Conservation (phyloP, 1,140 invertebrate species). For the Pseudoatta argentina region DNA sequence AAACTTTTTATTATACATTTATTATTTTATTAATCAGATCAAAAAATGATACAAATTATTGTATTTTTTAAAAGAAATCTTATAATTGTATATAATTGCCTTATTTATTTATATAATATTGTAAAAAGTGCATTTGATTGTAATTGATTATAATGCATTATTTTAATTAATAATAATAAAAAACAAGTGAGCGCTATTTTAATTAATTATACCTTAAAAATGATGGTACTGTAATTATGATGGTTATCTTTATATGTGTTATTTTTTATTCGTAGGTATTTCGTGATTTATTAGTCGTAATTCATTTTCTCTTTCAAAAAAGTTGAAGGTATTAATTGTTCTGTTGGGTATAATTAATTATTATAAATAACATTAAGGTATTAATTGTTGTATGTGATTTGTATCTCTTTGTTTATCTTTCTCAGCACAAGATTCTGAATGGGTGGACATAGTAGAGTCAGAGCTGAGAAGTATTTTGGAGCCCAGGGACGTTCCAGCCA, state of each 20-base stretch:
- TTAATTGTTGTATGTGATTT: not conserved
- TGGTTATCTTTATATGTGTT: not conserved
- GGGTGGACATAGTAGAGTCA: conserved; percentile 94
- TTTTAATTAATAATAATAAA: not conserved
- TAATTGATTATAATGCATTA: not conserved
- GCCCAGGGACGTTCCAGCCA: conserved; percentile 87
- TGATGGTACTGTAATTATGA: not conserved
- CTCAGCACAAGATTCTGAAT: conserved; percentile 91
- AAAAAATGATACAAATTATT: not conserved
- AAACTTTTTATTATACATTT: not conserved
- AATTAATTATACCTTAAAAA: too few species aligned
- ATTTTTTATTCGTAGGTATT: not conserved
- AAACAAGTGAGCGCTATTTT: too few species aligned
- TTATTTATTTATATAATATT: not conserved
- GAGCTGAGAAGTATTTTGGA: conserved; percentile 92
- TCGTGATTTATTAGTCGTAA: not conserved
- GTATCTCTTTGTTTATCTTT: conserved; percentile 3
- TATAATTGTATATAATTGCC: not conserved
- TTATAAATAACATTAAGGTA: too few species aligned
- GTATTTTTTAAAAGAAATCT: not conserved
- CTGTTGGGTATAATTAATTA: too few species aligned
- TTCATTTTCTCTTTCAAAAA: not conserved
- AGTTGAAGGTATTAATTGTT: not conserved
- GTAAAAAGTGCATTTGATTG: not conserved
- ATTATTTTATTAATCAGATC: not conserved